A percentile compares a stretch with the other conserved stretches of the same genome.
Evolutionary conservation across 1,140 invertebrate genomes (phyloP).

Genomic region (Drosophila sp.): DNA sequence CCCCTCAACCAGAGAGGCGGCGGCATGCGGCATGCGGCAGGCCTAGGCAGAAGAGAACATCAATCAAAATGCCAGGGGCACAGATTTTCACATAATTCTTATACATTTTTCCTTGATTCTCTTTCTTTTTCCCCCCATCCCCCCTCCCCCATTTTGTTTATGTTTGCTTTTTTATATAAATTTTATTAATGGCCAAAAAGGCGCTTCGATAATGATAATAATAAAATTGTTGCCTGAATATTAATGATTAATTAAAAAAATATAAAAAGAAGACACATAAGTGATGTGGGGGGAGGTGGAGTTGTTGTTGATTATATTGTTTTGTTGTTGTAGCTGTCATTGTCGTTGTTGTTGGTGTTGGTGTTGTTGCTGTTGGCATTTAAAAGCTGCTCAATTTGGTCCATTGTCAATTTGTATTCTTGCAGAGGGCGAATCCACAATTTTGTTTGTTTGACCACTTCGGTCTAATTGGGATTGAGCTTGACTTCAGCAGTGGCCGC

Average conservation of each 20-base stretch:
- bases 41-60: slow-evolving; percentile 26
- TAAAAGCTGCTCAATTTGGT: slow-evolving; percentile 47
- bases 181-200: slow-evolving; percentile 57
- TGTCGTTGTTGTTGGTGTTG: slow-evolving; percentile 17
- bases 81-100: slow-evolving; percentile 34
- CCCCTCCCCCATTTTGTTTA: slow-evolving; percentile 1
- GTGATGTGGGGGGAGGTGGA: neutral
- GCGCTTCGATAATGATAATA: slow-evolving; percentile 40
- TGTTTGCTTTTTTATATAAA: slow-evolving; percentile 36
- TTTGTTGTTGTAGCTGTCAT: neutral
- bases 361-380: neutral
- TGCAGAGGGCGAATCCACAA: neutral
- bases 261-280: slow-evolving; percentile 44
- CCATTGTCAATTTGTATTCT: slow-evolving; percentile 43
- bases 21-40: no score
- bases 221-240: slow-evolving; percentile 28
- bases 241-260: slow-evolving; percentile 48
- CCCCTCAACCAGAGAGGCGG: no score
- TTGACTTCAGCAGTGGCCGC: slow-evolving; percentile 78
- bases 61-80: slow-evolving; percentile 48
- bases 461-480: slow-evolving; percentile 76
- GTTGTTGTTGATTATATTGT: neutral
- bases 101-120: slow-evolving; percentile 21
- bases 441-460: neutral
- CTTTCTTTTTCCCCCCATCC: slow-evolving; percentile 21